Base-by-base conservation (phyloP, 2,888 invertebrate genomes). In the Troilus luridus region DNA sequence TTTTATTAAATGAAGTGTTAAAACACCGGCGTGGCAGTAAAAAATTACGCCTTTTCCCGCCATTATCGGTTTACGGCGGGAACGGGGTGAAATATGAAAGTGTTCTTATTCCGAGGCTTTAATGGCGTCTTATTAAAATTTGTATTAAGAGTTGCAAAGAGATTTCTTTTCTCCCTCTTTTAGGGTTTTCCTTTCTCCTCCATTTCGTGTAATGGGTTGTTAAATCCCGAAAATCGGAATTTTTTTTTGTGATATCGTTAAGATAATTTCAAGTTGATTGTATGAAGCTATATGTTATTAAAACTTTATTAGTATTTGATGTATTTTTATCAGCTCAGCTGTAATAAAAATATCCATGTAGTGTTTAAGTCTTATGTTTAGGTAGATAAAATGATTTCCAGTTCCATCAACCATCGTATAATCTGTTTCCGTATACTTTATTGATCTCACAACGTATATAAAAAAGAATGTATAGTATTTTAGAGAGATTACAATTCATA, bases 1-100 rank as follows among this genome's bases (percentile, higher is more conserved):
- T 85, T 85, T 85, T 85, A 85, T 85, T 85, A 85, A 85, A 85
- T 85, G 41, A 85, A 85, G 54, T 85, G 81, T 85, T 85, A 85
- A 85, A 85, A 56, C 81, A 85, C 54, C 81, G 81, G 81, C 19
- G 54, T 56, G 56, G 81, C 56, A 21, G 81, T 85, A 85, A 85
- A 85, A 72, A 85, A 85, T 85, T 85, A 85, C 56, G 81, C n/a
- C 56, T 85, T 85, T 77, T 41, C 81, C 81, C 56, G 81, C 81
- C 81, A 56, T 85, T 85, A 85, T 85, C 81, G 56, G 81, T 85
- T 85, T 85, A 85, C 56, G 81, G 81, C 54, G 81, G 81, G 54
- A 56, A 11, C 54, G 81, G 81, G 54, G 54, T 56, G 81, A 56
- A 85, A 41, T 41, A 56, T 56, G 54, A 56, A 85, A 85, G 81